Conservation (phyloP, 2,113 vertebrate species). For the Notechis scutatus region DNA sequence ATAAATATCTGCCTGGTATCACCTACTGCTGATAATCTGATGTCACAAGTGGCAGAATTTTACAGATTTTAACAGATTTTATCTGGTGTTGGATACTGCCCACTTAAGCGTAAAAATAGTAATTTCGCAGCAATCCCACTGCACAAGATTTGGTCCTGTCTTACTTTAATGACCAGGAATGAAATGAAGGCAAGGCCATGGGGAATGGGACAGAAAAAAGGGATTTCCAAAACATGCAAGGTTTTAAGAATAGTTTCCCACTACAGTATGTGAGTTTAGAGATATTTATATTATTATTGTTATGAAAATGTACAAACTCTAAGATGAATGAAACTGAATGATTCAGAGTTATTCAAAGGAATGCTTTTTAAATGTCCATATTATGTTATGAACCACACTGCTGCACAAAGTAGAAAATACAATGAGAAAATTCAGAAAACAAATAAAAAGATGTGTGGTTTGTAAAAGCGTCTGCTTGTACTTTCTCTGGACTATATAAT, state of each 20-base stretch:
- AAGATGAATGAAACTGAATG: neutral
- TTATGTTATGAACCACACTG: neutral
- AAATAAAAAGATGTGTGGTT: neutral
- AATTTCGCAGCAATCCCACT: neutral
- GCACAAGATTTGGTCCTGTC: neutral
- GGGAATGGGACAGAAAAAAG: neutral
- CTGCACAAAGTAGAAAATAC: neutral
- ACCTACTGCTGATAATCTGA: neutral
- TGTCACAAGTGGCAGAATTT: neutral
- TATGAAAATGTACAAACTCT: neutral
- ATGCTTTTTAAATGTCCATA: neutral
- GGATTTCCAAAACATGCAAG: neutral
- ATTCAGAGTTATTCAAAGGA: neutral
- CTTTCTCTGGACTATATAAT: conserved; percentile 10
- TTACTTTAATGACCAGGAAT: neutral
- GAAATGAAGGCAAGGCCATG: neutral
- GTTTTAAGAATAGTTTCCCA: neutral
- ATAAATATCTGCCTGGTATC: neutral
- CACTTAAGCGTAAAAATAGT: neutral
- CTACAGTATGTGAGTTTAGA: neutral
- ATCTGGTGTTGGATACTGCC: neutral
- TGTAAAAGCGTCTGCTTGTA: neutral
- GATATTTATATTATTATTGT: neutral
- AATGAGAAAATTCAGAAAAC: conserved; percentile 22
- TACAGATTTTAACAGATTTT: neutral